phyloP scores from a whole-genome alignment of 2,888 invertebrate genomes.

The Homarus gammarus region DNA sequence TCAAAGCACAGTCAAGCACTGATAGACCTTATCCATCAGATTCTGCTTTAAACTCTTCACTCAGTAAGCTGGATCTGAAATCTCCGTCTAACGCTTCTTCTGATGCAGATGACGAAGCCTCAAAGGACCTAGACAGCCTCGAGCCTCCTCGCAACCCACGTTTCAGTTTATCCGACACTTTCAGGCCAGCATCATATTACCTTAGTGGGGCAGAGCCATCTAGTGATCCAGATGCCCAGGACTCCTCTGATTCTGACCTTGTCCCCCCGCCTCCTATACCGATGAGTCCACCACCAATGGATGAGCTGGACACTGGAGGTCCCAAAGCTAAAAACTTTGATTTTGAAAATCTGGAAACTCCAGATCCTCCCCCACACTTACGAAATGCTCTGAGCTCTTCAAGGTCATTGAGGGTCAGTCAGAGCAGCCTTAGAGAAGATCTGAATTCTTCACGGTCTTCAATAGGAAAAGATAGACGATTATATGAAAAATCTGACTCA shows the following conservation, averaged over 20 bases:
- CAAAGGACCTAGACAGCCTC: slow-evolving; percentile 80
- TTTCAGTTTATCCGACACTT: slow-evolving; percentile 92
- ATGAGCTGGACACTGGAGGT: slow-evolving; percentile 80
- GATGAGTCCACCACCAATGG: slow-evolving; percentile 86
- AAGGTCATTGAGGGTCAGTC: slow-evolving; percentile 67
- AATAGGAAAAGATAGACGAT: slow-evolving; percentile 58
- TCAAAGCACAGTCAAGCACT: slow-evolving; percentile 81
- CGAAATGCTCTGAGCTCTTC: slow-evolving; percentile 71
- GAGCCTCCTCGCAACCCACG: slow-evolving; percentile 87
- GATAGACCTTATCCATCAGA: slow-evolving; percentile 57
- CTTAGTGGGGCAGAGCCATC: slow-evolving; percentile 80
- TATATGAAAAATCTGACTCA: slow-evolving; percentile 65
- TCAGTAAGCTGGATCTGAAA: slow-evolving; percentile 72
- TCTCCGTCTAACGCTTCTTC: slow-evolving; percentile 80
- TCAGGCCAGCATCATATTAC: slow-evolving; percentile 92
- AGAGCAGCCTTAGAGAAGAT: slow-evolving; percentile 51
- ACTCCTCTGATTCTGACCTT: slow-evolving; percentile 90
- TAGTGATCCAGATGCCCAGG: slow-evolving; percentile 80
- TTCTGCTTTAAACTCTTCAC: slow-evolving; percentile 60
- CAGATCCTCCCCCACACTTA: slow-evolving; percentile 72
- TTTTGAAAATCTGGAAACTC: slow-evolving; percentile 70
- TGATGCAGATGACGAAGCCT: slow-evolving; percentile 90
- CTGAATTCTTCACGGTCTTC: slow-evolving; percentile 54
- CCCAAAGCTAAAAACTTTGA: slow-evolving; percentile 66
- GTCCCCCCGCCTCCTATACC: slow-evolving; percentile 90